phyloP scores from a whole-genome alignment of 2,797 vertebrate species.

The Aphelocoma californica region DNA sequence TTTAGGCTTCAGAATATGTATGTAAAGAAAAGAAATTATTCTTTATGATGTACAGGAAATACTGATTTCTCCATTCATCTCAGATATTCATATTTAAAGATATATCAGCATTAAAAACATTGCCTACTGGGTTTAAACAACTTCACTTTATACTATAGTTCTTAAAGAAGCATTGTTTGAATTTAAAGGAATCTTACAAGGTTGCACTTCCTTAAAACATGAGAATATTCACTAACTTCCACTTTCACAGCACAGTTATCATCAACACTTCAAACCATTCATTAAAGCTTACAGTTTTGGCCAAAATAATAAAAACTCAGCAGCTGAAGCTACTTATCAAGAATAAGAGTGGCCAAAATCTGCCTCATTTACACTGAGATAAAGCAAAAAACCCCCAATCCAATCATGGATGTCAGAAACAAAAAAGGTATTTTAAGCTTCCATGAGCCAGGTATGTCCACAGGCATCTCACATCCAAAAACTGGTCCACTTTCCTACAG shows the following conservation, averaged over 20 bases:
- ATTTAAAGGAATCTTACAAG: not conserved
- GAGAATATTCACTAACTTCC: not conserved
- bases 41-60: not conserved
- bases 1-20: not conserved
- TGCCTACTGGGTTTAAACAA: not conserved
- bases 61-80: not conserved
- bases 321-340: not conserved
- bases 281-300: not conserved
- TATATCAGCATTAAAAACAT: not conserved
- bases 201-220: not conserved
- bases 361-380: not conserved
- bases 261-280: not conserved
- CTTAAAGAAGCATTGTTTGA: not conserved
- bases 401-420: not conserved
- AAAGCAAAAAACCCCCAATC: not conserved
- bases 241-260: not conserved
- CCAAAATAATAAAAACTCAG: not conserved
- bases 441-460: not conserved
- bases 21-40: not conserved
- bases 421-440: not conserved
- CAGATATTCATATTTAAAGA: not conserved
- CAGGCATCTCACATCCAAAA: not conserved
- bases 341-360: not conserved
- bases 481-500: not conserved
- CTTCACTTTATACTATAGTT: not conserved